Evolutionary conservation across 1,140 invertebrate species (phyloP), one percentile per base, ranked within the genome.

Genomic region (Drosophila rhopaloa): DNA sequence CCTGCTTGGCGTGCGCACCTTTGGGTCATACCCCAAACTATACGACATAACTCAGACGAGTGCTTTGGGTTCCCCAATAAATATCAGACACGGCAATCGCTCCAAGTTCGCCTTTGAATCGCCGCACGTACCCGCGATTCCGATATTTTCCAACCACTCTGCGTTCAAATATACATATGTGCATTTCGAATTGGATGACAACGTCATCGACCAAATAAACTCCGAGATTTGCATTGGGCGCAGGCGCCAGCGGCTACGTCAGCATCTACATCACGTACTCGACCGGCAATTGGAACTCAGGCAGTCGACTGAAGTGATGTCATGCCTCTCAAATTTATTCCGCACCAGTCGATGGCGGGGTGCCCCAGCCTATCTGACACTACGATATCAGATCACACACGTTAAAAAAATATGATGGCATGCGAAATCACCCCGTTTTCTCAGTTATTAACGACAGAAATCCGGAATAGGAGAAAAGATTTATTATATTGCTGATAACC

Each of bases 161-260:
- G 46, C 29, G 24, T 55, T 5, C 35, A 44, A 24, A 35, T 67
- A 11, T 35, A 29, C 11, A 27, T 62, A 37, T 72, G 40, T 73
- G 81, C 76, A 83, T 68, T 79, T 70, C 16, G 65, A 72, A 79
- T 62, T 55, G 29, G 62, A 24, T 66, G 56, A 66, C 68, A 53
- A 47, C 66, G 67, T 81, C 79, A 81, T 82, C 79, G 80, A 82
- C 55, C 32, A 75, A 83, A 82, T 83, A 76, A 84, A 80, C 10
- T 38, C 19, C n/a, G 11, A 57, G 67, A 71, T 71, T 85, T 80
- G 72, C 81, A 68, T 72, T 75, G 59, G 67, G 80, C 83, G 79
- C 83, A 88, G 76, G 84, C 83, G 83, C 79, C 83, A 73, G 79
- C 60, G 79, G 76, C 82, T 67, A 77, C 77, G 73, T 80, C 81